phyloP scores from a whole-genome alignment of 1,140 invertebrate species.

The Magallana angulata region DNA sequence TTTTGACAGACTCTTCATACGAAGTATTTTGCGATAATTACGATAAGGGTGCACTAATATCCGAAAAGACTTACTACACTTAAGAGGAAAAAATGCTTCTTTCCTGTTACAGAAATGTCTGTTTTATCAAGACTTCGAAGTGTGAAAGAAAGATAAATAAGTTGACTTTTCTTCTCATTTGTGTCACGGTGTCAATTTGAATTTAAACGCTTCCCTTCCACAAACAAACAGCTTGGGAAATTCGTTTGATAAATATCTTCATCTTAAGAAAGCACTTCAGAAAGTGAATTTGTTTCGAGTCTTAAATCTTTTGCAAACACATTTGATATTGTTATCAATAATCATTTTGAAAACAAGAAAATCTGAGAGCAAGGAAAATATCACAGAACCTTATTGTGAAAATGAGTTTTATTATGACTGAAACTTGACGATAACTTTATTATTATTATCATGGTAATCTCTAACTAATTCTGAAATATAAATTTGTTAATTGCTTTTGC shows the following conservation, averaged over 20 bases:
- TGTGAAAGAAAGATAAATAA: slow-evolving; percentile 36
- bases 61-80: slow-evolving; percentile 32
- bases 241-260: slow-evolving; percentile 11
- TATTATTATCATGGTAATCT: no score
- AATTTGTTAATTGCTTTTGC: background rate
- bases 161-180: slow-evolving; percentile 10
- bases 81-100: background rate
- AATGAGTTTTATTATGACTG: no score
- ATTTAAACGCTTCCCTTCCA: background rate
- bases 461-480: background rate
- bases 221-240: slow-evolving; percentile 1
- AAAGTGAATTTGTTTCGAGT: background rate
- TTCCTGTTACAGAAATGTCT: slow-evolving; percentile 10
- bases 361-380: background rate
- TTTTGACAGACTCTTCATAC: slow-evolving; percentile 27
- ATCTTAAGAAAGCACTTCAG: background rate
- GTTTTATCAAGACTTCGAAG: slow-evolving; percentile 26
- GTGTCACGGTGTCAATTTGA: slow-evolving; percentile 7
- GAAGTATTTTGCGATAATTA: slow-evolving; percentile 26
- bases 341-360: slow-evolving; percentile 13
- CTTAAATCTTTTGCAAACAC: background rate
- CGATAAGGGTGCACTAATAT: slow-evolving; percentile 35
- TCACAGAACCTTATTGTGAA: no score
- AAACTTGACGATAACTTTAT: no score
- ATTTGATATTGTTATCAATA: slow-evolving; percentile 18